Evolutionary conservation across 2,888 invertebrate genomes (phyloP).

Genomic region (Thecophora atra): DNA sequence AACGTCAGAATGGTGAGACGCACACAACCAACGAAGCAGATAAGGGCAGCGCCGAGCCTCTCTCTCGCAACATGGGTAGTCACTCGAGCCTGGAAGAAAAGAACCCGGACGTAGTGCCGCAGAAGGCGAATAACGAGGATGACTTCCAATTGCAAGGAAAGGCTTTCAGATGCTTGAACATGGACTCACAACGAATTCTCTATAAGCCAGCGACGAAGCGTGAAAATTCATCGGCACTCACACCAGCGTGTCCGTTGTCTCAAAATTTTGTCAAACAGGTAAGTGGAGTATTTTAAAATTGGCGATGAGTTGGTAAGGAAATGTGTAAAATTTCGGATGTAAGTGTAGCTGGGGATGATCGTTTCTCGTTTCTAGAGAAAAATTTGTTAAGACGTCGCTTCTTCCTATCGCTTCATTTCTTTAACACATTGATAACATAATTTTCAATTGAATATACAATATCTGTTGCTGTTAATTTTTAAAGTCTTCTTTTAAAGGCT

Average conservation of each 20-base stretch:
- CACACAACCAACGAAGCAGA: slow-evolving; percentile 64
- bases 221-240: slow-evolving; percentile 55
- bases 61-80: slow-evolving; percentile 66
- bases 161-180: slow-evolving; percentile 65
- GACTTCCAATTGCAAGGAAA: slow-evolving; percentile 66
- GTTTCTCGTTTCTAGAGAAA: too few species aligned
- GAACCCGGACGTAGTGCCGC: slow-evolving; percentile 66
- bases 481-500: too few species aligned
- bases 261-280: slow-evolving; percentile 65
- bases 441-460: too few species aligned
- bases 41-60: slow-evolving; percentile 65
- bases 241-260: slow-evolving; percentile 58
- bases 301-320: too few species aligned
- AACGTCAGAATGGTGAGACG: slow-evolving; percentile 56
- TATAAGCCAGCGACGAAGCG: slow-evolving; percentile 61
- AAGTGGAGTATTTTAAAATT: slow-evolving; percentile 44
- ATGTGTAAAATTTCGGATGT: too few species aligned
- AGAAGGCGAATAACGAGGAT: slow-evolving; percentile 66
- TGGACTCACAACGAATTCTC: slow-evolving; percentile 63
- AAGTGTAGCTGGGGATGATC: too few species aligned
- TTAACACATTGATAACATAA: not conserved
- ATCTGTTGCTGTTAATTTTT: too few species aligned
- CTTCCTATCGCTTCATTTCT: too few species aligned
- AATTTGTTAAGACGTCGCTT: too few species aligned
- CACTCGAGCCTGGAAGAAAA: slow-evolving; percentile 67